These are phyloP conservation scores for Calypte anna DNA, from an alignment of 2,113 vertebrate genomes.

Conservation along the genomic window DNA sequence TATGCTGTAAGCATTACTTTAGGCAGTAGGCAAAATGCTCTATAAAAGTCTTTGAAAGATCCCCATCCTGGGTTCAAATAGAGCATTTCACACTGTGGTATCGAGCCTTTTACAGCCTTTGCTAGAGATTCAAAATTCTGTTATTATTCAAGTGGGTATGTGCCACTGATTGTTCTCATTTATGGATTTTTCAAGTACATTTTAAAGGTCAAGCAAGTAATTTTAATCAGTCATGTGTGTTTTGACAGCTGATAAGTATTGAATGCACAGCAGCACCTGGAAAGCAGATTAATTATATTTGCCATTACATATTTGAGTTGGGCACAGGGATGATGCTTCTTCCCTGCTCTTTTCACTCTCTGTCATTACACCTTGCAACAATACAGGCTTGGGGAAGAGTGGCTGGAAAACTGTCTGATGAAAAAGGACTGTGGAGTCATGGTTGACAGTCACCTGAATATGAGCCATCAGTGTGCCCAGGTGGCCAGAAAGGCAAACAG, in stretches of 20 bases:
- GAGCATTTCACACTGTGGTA: background rate
- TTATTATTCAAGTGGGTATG: background rate
- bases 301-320: background rate
- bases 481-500: too few relatives aligned
- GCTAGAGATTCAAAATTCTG: background rate
- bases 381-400: too few relatives aligned
- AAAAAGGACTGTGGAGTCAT: too few relatives aligned
- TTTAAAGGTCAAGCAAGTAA: conserved; percentile 60
- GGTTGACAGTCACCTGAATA: too few relatives aligned
- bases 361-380: background rate
- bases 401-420: too few relatives aligned
- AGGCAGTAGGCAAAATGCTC: background rate
- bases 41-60: background rate
- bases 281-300: conserved; percentile 9
- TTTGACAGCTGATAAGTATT: conserved; percentile 40
- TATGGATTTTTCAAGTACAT: conserved; percentile 19
- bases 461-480: too few relatives aligned
- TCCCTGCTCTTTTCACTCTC: background rate
- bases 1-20: background rate
- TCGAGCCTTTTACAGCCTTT: background rate
- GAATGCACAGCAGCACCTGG: background rate
- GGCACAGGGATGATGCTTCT: background rate
- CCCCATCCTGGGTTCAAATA: background rate
- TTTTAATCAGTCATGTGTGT: background rate
- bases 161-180: conserved; percentile 21